Evolutionary conservation across 2,113 vertebrate species (phyloP).

Genomic region (Crocuta crocuta): DNA sequence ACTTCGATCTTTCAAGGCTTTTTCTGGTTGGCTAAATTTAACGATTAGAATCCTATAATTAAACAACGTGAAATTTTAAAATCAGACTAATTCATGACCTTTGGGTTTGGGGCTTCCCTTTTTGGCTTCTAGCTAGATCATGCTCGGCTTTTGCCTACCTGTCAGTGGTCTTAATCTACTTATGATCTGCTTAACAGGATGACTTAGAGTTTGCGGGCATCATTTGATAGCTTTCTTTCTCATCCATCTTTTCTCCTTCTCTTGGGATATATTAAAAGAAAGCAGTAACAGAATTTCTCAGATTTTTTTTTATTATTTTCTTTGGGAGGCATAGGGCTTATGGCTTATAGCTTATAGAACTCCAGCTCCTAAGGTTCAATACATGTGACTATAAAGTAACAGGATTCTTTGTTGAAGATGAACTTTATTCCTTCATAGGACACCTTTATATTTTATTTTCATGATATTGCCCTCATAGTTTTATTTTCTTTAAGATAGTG

Average conservation of each 20-base stretch:
- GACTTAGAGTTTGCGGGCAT: background rate
- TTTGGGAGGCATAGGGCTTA: background rate
- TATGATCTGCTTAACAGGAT: background rate
- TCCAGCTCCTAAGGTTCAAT: background rate
- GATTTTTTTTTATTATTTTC: background rate
- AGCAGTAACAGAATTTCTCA: background rate
- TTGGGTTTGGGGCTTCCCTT: background rate
- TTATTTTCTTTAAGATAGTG: background rate
- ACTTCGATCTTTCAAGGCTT: background rate
- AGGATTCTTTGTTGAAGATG: background rate
- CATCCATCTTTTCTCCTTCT: background rate
- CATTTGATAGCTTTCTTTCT: background rate
- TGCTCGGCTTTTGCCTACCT: background rate
- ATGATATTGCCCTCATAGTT: background rate
- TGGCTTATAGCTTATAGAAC: background rate
- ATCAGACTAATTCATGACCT: background rate
- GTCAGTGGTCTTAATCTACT: rapidly evolving
- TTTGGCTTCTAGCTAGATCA: background rate
- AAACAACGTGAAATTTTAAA: background rate
- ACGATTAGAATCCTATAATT: background rate
- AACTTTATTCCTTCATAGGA: background rate
- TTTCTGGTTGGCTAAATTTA: background rate
- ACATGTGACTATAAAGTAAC: background rate
- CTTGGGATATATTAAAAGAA: background rate
- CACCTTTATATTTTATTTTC: background rate